phyloP scores from a whole-genome alignment of 2,797 vertebrate species.

The Scomberomorus guttatus region DNA sequence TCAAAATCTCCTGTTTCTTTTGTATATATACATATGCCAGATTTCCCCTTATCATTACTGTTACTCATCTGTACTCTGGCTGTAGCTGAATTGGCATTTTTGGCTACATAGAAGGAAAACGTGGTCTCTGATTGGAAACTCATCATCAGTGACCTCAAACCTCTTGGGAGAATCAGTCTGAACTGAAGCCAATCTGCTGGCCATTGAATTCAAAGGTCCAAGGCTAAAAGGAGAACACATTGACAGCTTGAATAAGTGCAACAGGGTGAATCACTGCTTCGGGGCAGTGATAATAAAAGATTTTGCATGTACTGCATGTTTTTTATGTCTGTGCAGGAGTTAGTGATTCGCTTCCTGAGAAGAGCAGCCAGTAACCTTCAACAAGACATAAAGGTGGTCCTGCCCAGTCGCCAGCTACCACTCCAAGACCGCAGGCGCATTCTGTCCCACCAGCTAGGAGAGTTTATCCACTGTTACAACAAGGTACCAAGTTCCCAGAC shows the following conservation, averaged over 20 bases:
- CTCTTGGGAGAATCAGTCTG: conserved; percentile 54
- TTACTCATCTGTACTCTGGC: conserved; percentile 65
- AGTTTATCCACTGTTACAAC: conserved; percentile 92
- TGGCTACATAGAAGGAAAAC: conserved; percentile 67
- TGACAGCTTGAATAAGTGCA: neutral
- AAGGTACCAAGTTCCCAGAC: conserved; percentile 83
- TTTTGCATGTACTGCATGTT: conserved; percentile 19
- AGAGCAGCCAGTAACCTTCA: conserved; percentile 93
- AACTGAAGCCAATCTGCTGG: conserved; percentile 13
- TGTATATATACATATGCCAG: conserved; percentile 59
- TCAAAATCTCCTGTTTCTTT: conserved; percentile 54
- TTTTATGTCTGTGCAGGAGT: conserved; percentile 84
- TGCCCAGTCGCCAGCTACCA: conserved; percentile 88
- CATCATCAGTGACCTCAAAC: conserved; percentile 61
- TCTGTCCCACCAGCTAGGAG: conserved; percentile 92
- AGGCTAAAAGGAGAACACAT: conserved; percentile 15
- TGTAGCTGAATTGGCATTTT: conserved; percentile 64
- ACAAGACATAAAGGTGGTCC: conserved; percentile 88
- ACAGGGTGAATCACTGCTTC: conserved; percentile 38
- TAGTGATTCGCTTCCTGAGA: conserved; percentile 94
- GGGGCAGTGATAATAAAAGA: conserved; percentile 19
- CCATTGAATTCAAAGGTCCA: conserved; percentile 16
- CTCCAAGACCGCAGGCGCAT: conserved; percentile 88
- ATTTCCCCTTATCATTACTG: conserved; percentile 65
- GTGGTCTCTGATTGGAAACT: conserved; percentile 72